Base-by-base conservation (phyloP, 2,113 vertebrate genomes). In the Pachycephala philippinensis region DNA sequence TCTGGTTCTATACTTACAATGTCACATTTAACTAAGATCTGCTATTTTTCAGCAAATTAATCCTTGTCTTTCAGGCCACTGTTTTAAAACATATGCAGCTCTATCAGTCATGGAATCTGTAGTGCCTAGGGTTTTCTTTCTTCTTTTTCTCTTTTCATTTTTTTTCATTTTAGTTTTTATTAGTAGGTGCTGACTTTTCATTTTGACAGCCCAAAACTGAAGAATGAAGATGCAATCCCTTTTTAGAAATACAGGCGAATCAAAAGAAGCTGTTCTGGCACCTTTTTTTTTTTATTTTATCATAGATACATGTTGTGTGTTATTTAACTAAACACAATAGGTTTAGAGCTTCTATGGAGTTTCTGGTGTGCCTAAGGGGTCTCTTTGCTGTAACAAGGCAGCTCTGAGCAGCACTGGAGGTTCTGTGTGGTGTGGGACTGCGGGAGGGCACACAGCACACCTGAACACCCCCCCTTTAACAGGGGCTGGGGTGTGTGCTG, bases 41-140 rank as follows among this genome's bases (percentile, higher is more conserved):
- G 81, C 91, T 92, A 10, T 57, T 94, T 89, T 93, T 65, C 82
- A 66, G 68, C 60, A 90, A 89, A 92, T 75, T 78, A 84, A 80
- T 86, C 82, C 54, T 52, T 76, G 21, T 91, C 65, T 78, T 91
- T 93, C 52, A 69, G 80, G 28, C 49, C 74, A 56, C 47, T 71
- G 42, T 92, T 95, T 83, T 86, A 92, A 88, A 89, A 84, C n/a
- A 54, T 76, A 89, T 78, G 52, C 52, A 79, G 65, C n/a, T 75
- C 52, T 82, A 72, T 94, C 84, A 81, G 54, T 72, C 50, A 13
- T 42, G 26, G 65, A n/a, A 72, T 77, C 66, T 77, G 45, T 72
- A 74, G 37, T 39, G 26, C 15, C 53, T 31, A 35, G 24, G 26
- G 26, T 33, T 80, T 76, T 56, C 21, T 70, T 61, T 44, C 5